These are phyloP conservation scores for Lampris incognitus DNA, from an alignment of 2,113 vertebrate genomes.

Conservation along the genomic window DNA sequence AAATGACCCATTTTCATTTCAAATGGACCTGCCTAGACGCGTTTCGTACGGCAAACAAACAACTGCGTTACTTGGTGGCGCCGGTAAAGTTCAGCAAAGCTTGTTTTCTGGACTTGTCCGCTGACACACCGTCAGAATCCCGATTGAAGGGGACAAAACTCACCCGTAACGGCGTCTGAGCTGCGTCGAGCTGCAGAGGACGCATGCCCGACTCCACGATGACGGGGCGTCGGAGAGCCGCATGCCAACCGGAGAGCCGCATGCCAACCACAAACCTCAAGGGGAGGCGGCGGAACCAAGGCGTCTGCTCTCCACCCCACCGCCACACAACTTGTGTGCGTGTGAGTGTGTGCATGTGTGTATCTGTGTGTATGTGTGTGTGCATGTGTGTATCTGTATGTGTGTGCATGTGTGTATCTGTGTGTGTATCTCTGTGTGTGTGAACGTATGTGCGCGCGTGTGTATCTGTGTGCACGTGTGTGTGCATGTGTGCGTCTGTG, in stretches of 20 bases:
- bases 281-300: conserved; percentile 29
- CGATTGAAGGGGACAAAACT: conserved; percentile 37
- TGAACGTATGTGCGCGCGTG: too few relatives aligned
- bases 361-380: too few relatives aligned
- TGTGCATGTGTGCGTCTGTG: too few relatives aligned
- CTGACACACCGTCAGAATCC: conserved; percentile 27
- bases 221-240: conserved; percentile 34
- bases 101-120: conserved; percentile 62
- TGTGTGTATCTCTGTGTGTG: too few relatives aligned
- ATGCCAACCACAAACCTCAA: conserved; percentile 40
- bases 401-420: too few relatives aligned
- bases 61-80: conserved; percentile 62
- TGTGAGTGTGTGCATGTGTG: too few relatives aligned
- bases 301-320: conserved; percentile 32
- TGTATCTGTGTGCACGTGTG: too few relatives aligned
- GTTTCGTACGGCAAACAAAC: conserved; percentile 61
- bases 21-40: neutral
- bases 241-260: conserved; percentile 20
- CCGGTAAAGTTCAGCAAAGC: conserved; percentile 65
- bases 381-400: too few relatives aligned
- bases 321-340: conserved; percentile 8
- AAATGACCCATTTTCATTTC: too few relatives aligned
- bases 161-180: conserved; percentile 7
- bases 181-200: conserved; percentile 57
- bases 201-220: conserved; percentile 47